phyloP scores from a whole-genome alignment of 2,113 vertebrate genomes.

The Calypte anna region DNA sequence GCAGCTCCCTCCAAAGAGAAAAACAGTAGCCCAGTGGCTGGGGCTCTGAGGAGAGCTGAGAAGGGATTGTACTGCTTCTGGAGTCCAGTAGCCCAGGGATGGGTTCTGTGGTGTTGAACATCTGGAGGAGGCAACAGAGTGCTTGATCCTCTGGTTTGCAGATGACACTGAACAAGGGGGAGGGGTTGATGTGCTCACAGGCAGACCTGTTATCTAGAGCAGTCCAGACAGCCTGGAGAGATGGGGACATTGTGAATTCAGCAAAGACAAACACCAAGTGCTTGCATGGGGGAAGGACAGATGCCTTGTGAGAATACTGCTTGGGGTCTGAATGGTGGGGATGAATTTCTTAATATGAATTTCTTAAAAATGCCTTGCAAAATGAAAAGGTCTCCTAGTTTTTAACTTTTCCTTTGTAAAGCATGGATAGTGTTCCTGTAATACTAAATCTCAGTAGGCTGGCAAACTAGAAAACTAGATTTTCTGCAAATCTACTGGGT shows the following conservation, averaged over 20 bases:
- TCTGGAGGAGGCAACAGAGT: not conserved
- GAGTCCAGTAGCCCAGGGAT: not conserved
- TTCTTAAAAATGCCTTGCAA: not conserved
- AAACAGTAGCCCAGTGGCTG: not conserved
- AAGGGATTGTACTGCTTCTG: not conserved
- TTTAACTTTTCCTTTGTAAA: not conserved
- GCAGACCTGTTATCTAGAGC: not conserved
- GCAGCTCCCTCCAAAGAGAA: not conserved
- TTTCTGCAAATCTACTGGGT: not conserved
- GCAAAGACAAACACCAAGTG: not conserved
- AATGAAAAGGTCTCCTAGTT: not conserved
- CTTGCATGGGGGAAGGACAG: not conserved
- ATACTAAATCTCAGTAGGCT: not conserved
- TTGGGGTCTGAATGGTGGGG: not conserved
- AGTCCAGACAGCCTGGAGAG: not conserved
- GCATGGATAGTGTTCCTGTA: not conserved
- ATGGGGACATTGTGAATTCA: not conserved
- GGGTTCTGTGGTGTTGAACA: rapidly evolving
- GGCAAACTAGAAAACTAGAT: not conserved
- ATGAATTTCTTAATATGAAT: not conserved
- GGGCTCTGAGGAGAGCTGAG: not conserved
- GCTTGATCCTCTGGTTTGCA: not conserved
- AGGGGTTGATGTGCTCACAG: rapidly evolving
- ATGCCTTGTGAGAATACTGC: not conserved
- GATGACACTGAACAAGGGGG: not conserved